These are phyloP conservation scores for Bombus confusus DNA, from an alignment of 1,140 invertebrate genomes.

Conservation along the genomic window DNA sequence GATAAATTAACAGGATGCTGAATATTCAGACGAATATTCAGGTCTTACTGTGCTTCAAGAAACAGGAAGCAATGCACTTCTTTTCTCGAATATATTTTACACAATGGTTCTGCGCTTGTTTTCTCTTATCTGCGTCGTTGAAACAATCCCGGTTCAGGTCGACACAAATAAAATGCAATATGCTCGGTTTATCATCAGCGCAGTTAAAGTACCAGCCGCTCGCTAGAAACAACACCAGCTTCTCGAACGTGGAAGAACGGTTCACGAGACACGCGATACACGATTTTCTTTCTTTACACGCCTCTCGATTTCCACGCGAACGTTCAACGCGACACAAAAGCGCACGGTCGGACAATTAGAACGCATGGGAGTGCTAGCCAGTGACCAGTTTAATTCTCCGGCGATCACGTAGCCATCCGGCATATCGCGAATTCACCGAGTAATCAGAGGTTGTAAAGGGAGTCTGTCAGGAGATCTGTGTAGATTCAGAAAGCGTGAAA, in stretches of 20 bases:
- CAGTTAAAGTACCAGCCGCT: too few relatives aligned
- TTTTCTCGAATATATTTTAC: too few relatives aligned
- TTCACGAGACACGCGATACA: background rate
- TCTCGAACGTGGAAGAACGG: background rate
- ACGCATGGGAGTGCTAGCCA: constrained; percentile 7
- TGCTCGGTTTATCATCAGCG: too few relatives aligned
- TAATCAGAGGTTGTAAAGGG: constrained; percentile 58
- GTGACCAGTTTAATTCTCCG: constrained; percentile 42
- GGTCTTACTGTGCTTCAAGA: too few relatives aligned
- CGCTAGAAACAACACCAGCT: too few relatives aligned
- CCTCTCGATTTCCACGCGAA: background rate
- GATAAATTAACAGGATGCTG: too few relatives aligned
- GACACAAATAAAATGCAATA: too few relatives aligned
- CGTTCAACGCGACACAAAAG: background rate
- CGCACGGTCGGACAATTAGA: background rate
- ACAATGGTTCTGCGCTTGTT: too few relatives aligned
- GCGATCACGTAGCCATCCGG: constrained; percentile 37
- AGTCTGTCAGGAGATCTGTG: constrained; percentile 15
- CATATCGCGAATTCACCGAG: constrained; percentile 52
- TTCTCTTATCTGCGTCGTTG: too few relatives aligned
- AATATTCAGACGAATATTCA: too few relatives aligned
- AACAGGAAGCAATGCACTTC: too few relatives aligned
- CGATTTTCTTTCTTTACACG: background rate
- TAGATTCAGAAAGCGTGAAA: constrained; percentile 54
- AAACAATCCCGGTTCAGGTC: too few relatives aligned